Percentiles rank a stretch among this genome's conserved stretches.
Conservation (phyloP, 1,140 invertebrate genomes). For the Plectrocnemia conspersa region DNA sequence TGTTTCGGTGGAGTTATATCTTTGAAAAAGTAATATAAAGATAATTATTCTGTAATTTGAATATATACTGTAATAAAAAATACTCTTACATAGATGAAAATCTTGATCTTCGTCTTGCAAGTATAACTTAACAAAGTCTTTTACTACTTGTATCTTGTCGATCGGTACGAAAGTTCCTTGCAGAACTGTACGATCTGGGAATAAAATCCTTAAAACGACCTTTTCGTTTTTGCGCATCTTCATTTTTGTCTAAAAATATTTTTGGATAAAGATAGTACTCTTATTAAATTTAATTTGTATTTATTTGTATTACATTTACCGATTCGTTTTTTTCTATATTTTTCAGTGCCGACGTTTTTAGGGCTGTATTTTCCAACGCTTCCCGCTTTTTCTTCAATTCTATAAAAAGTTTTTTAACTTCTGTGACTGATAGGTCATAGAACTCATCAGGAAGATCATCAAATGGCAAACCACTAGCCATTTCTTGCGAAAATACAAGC, state of each 20-base stretch:
- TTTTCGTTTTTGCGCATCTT: slow-evolving; percentile 51
- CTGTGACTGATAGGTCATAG: slow-evolving; percentile 58
- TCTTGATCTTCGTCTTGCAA: slow-evolving; percentile 46
- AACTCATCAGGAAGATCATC: slow-evolving; percentile 59
- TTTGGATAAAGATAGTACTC: background rate
- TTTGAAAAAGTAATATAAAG: slow-evolving; percentile 40
- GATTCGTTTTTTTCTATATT: slow-evolving; percentile 45
- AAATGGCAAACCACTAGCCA: slow-evolving; percentile 37
- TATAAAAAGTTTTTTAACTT: slow-evolving; percentile 52
- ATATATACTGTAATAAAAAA: slow-evolving; percentile 7
- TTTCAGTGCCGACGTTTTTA: slow-evolving; percentile 51
- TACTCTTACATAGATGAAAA: slow-evolving; percentile 56
- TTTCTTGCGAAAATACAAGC: slow-evolving; percentile 49
- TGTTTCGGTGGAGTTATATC: slow-evolving; percentile 59
- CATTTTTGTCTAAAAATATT: slow-evolving; percentile 34
- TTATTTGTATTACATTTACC: slow-evolving; percentile 6
- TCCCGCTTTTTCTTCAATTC: slow-evolving; percentile 51
- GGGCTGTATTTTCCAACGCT: slow-evolving; percentile 48
- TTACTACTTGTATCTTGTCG: slow-evolving; percentile 52
- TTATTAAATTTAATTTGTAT: background rate
- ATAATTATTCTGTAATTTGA: slow-evolving; percentile 1
- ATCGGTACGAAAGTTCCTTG: slow-evolving; percentile 58
- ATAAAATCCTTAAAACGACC: slow-evolving; percentile 57
- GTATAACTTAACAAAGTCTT: slow-evolving; percentile 53
- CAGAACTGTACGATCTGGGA: slow-evolving; percentile 58